A percentile compares a stretch with the other conserved stretches of the same genome.
phyloP scores from a whole-genome alignment of 2,113 vertebrate species.

The Chinchilla lanigera region DNA sequence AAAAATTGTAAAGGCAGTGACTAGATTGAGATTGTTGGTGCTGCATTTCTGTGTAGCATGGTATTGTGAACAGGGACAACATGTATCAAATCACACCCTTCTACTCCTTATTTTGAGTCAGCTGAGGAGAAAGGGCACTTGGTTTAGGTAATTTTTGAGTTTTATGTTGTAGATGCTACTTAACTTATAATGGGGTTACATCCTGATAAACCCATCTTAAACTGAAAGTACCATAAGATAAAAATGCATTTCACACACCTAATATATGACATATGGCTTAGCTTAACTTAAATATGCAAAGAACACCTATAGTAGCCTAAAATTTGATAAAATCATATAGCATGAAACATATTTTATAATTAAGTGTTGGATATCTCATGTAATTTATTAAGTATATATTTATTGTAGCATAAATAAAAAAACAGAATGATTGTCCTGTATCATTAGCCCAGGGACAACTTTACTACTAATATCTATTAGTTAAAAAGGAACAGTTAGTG shows the following conservation, averaged over 20 bases:
- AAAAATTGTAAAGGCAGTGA: not conserved
- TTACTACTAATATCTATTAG: no score
- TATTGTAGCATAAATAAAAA: not conserved
- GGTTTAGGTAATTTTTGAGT: not conserved
- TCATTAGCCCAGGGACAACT: not conserved
- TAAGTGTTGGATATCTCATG: not conserved
- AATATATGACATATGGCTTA: not conserved
- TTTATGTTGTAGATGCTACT: not conserved
- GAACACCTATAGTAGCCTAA: not conserved
- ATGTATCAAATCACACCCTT: not conserved
- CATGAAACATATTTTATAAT: not conserved
- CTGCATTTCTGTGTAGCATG: accelerated
- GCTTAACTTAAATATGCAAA: not conserved
- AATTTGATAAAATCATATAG: not conserved
- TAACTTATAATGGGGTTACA: not conserved
- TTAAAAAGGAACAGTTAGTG: no score
- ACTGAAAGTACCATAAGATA: not conserved
- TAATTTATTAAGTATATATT: not conserved
- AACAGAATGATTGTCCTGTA: not conserved
- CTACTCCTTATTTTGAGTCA: not conserved
- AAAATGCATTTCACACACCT: not conserved
- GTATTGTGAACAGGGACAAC: not conserved
- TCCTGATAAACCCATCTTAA: not conserved
- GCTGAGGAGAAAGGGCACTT: not conserved
- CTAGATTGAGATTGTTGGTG: not conserved